Percentiles rank a stretch among this genome's conserved stretches.
Evolutionary conservation across 2,888 invertebrate genomes (phyloP).

Genomic region (Pomacea canaliculata): DNA sequence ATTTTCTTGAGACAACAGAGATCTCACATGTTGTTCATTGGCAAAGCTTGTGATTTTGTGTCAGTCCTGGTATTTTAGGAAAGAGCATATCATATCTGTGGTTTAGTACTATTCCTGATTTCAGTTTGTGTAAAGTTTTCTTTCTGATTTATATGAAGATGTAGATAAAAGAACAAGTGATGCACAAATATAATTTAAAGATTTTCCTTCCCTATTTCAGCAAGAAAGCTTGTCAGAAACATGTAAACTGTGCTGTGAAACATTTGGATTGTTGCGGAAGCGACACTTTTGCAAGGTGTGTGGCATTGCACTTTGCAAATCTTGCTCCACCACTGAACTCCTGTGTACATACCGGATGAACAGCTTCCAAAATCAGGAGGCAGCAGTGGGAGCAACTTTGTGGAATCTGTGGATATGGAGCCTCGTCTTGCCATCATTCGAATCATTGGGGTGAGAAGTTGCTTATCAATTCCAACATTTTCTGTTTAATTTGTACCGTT

Average conservation of each 20-base stretch:
- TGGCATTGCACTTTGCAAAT: conserved; percentile 50
- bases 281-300: conserved; percentile 55
- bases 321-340: conserved; percentile 51
- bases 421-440: conserved; percentile 54
- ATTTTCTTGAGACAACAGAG: too few relatives aligned
- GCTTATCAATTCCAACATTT: not conserved
- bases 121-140: too few relatives aligned
- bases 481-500: too few relatives aligned
- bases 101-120: too few relatives aligned
- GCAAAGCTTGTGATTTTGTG: too few relatives aligned
- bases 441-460: conserved; percentile 51
- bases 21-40: too few relatives aligned
- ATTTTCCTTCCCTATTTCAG: conserved; percentile 29
- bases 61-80: too few relatives aligned
- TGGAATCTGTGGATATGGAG: conserved; percentile 16
- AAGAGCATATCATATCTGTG: too few relatives aligned
- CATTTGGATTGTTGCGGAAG: conserved; percentile 46
- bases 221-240: conserved; percentile 47
- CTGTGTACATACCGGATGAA: conserved; percentile 52
- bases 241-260: conserved; percentile 46
- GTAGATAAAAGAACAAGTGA: too few relatives aligned
- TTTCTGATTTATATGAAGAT: too few relatives aligned
- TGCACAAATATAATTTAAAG: too few relatives aligned
- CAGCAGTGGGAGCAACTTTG: conserved; percentile 16
- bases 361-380: conserved; percentile 15